Base-by-base conservation (phyloP, 2,888 invertebrate genomes). In the Hipparchia sbordonii region DNA sequence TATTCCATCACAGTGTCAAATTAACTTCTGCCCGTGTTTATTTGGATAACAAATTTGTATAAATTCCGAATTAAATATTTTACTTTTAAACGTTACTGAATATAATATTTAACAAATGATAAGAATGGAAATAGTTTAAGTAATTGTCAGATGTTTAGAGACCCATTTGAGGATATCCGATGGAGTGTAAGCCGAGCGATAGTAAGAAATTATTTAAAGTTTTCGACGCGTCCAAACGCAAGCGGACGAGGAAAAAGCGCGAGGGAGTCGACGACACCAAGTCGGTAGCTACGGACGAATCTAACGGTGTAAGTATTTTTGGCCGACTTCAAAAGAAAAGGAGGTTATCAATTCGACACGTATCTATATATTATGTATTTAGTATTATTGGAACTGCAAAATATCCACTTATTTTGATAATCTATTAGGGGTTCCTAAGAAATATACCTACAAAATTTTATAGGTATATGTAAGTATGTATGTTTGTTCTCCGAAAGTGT, bases 201-300 rank as follows among this genome's bases (percentile, higher is more conserved):
- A 91, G 90, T 79, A 92, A 92, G 84, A 92, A 90, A 87, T 77
- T 92, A 77, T 86, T 87, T 73, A 88, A 92, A 85, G 91, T 92
- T 77, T 92, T 89, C 74, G 93, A 93, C 71, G 88, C 88, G 12
- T 82, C 93, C 10, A 89, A 89, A 80, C 83, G 85, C 48, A 91
- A 88, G 75, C 84, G 84, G 33, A 80, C 81, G 8, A 85, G 82
- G 76, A 92, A 87, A 79, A 91, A 86, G 78, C 83, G 82, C 7
- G 88, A 90, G 5, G 87, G 84, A 39, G 76, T 80, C 13, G 90
- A 89, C 66, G 90, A 90, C 62, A 78, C 82, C 60, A 87, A 85
- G 74, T 91, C 92, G 3, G 73, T 87, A 76, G 85, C 81, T 8
- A 88, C 90, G 2, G 89, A 91, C 73, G 89, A 87, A n/a, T 91